Evolutionary conservation across 2,797 vertebrate species (phyloP), one percentile per base, ranked within the genome.

Genomic region (Channallabes apus): DNA sequence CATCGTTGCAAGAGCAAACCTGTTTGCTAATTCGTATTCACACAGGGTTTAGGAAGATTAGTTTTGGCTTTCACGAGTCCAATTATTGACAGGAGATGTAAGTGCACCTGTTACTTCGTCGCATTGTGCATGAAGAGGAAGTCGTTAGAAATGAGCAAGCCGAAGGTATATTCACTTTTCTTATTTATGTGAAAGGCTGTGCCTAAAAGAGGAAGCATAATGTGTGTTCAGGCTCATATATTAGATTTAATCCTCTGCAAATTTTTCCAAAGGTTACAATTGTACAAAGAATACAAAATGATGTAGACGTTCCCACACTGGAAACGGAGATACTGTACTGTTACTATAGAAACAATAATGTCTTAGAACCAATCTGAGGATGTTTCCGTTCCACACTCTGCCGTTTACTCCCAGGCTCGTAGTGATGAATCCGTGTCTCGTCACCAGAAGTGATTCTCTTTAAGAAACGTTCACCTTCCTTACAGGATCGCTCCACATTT

Each of bases 31-130:
- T 62, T 71, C 29, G 35, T 58, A 86, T 77, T 82, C 85, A 46
- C 59, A 24, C 62, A 15, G 38, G 62, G 56, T 69, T 78, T n/a
- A 18, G 22, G 72, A 58, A 82, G 85, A 86, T 82, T 86, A 82
- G 72, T 69, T 86, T 46, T 77, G 72, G 54, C 54, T 61, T 84
- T 75, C 9, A 75, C 6, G 46, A 38, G 29, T 83, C 72, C 82
- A 76, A 9, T 67, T 77, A 56, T n/a, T 84, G 64, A 68, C 46
- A 76, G 32, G 65, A 68, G 58, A 59, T 35, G 64, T 85, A 81
- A 85, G 56, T 61, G 68, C 58, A 67, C 84, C 69, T 62, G 69
- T 65, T 82, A 81, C 22, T 46, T 38, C 46, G 20, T 62, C 24
- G 54, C 71, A 32, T 46, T 61, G 56, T 69, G 27, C 61, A 51